A percentile compares a stretch with the other conserved stretches of the same genome.
These are phyloP conservation scores for Apamea crenata DNA, from an alignment of 2,888 invertebrate genomes.

Conservation along the genomic window DNA sequence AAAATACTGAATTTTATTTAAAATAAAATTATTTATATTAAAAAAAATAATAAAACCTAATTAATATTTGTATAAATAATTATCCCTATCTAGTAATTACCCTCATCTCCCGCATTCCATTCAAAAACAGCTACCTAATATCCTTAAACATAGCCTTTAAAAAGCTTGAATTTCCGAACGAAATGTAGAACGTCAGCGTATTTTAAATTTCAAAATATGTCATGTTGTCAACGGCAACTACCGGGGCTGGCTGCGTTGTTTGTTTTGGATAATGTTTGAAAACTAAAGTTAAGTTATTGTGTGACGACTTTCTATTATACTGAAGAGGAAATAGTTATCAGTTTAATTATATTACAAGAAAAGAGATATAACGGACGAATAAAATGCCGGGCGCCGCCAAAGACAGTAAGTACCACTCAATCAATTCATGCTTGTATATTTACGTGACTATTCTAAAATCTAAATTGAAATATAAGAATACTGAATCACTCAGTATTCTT, in stretches of 20 bases:
- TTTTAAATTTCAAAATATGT: conserved; percentile 9
- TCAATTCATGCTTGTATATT: background rate
- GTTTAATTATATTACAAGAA: background rate
- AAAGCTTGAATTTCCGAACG: conserved; percentile 2
- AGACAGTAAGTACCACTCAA: conserved; percentile 43
- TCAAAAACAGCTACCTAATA: background rate
- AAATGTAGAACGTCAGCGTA: conserved; percentile 7
- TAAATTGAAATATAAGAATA: background rate
- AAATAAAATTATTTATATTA: too few species aligned
- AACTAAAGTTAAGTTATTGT: background rate
- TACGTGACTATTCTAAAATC: background rate
- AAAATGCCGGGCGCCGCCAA: conserved; percentile 42
- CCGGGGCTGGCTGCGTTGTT: background rate
- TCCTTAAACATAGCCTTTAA: background rate
- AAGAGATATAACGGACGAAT: background rate
- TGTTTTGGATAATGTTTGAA: conserved; percentile 4
- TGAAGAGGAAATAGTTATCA: background rate
- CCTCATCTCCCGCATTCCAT: background rate
- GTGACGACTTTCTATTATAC: background rate
- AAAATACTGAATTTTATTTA: too few species aligned
- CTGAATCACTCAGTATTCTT: too few species aligned
- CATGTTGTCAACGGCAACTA: conserved; percentile 18
- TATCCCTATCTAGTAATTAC: too few species aligned
- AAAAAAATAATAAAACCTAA: too few species aligned
- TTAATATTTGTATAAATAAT: too few species aligned